Evolutionary conservation across 2,113 vertebrate genomes (phyloP).

Genomic region (Xenopus borealis): DNA sequence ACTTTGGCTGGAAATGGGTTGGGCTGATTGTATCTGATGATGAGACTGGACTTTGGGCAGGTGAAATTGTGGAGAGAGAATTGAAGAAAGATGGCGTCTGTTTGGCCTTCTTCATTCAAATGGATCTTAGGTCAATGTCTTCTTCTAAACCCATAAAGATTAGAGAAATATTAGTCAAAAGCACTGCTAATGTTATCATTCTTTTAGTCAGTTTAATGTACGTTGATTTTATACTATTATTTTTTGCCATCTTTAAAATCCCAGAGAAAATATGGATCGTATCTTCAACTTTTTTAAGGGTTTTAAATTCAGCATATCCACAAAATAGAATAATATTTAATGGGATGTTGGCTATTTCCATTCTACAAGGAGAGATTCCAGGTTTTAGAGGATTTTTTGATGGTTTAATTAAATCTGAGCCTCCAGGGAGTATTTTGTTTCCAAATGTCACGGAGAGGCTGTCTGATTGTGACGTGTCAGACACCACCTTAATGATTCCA

Average conservation of each 20-base stretch:
- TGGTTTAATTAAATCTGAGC: too few species aligned
- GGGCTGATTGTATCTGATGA: constrained; percentile 21
- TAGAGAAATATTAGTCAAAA: not conserved
- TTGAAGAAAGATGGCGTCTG: not conserved
- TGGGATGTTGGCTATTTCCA: too few species aligned
- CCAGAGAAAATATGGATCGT: too few species aligned
- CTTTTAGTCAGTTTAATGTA: not conserved
- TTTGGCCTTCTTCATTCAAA: not conserved
- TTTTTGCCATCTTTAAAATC: too few species aligned
- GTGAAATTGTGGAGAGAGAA: not conserved
- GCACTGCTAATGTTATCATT: too few species aligned
- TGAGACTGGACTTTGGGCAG: not conserved
- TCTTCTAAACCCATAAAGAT: not conserved
- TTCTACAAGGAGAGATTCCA: too few species aligned
- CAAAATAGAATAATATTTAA: too few species aligned
- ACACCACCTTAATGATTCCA: not conserved
- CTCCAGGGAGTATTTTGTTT: not conserved
- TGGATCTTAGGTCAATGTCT: too few species aligned
- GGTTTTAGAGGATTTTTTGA: too few species aligned
- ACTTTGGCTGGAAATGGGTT: constrained; percentile 27
- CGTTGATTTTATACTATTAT: too few species aligned
- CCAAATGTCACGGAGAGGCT: not conserved
- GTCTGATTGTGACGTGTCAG: not conserved
- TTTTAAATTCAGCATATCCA: too few species aligned
- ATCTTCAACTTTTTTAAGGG: too few species aligned